Base-by-base conservation (phyloP, 2,113 vertebrate genomes). In the Cochlearius cochlearius region DNA sequence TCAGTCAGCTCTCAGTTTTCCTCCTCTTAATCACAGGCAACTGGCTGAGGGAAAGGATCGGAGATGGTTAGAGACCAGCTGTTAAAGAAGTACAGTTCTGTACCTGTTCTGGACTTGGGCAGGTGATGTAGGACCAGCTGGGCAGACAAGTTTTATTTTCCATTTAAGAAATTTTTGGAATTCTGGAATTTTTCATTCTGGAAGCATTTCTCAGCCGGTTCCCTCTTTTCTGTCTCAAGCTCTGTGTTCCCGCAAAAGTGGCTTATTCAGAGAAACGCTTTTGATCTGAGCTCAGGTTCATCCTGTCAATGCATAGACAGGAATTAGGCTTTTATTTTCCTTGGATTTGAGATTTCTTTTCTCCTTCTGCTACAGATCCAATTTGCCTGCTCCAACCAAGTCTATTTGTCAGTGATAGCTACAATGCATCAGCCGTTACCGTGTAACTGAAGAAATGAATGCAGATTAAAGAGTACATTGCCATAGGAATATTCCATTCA, bases 311-410 rank as follows among this genome's bases (percentile, higher is more conserved):
- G 36, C 47, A 75, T 10, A 94, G 49, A 67, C 45, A 91, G 36
- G 90, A 94, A 84, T 91, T 49, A 89, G 53, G 58, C 36, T 81
- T 96, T 95, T 81, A 17, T 89, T 85, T 92, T 66, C 64, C 43
- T 78, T 53, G 68, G 43, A 78, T 94, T 29, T 85, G 64, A 79
- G 56, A 87, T 85, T 92, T 90, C 47, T 91, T 86, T 94, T 92
- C 50, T 86, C 32, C 30, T 76, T 45, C 77, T 95, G 84, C n/a
- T 55, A 60, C 73, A 90, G 90, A 92, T 81, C 77, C 68, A 85
- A 68, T 95, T 94, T 96, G 39, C 60, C 43, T 64, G 53, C 30
- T 74, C 30, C 43, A 95, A 22, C 73, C 69, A 85, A 78, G 29
- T 55, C 38, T 86, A 30, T 96, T 94, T 89, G 73, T 81, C 87